phyloP scores from a whole-genome alignment of 2,888 invertebrate species.

The Omphaloscelis lunosa region DNA sequence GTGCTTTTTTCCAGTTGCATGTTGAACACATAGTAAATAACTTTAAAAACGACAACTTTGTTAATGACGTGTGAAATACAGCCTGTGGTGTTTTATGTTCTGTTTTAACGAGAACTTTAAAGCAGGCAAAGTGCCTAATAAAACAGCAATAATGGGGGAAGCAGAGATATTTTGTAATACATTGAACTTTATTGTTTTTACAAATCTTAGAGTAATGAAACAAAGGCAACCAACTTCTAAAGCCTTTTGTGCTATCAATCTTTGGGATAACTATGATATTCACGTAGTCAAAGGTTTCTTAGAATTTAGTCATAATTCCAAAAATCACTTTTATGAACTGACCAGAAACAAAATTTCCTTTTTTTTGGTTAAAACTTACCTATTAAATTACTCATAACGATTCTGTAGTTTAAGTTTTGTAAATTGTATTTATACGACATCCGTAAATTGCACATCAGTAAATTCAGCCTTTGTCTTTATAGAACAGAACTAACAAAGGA shows the following conservation, averaged over 20 bases:
- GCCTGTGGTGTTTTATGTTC: constrained; percentile 70
- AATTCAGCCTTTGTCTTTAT: background rate
- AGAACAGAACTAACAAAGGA: background rate
- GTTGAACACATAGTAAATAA: constrained; percentile 73
- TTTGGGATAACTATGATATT: no score
- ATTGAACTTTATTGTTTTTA: constrained; percentile 39
- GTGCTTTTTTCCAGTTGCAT: constrained; percentile 69
- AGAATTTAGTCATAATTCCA: no score
- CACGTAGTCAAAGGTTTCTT: no score
- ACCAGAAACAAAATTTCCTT: background rate
- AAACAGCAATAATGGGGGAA: constrained; percentile 48
- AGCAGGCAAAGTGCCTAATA: constrained; percentile 46
- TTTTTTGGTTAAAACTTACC: background rate
- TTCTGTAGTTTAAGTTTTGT: background rate
- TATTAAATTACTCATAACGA: background rate
- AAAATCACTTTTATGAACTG: no score
- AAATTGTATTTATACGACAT: background rate
- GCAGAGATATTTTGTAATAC: constrained; percentile 39
- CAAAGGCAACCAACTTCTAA: background rate
- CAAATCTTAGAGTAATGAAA: constrained; percentile 20
- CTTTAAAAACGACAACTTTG: constrained; percentile 70
- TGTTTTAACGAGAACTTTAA: constrained; percentile 56
- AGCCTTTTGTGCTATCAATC: background rate
- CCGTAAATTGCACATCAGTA: background rate
- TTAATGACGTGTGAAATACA: constrained; percentile 74